Conservation (phyloP, 2,113 vertebrate species). For the Tetrao urogallus region DNA sequence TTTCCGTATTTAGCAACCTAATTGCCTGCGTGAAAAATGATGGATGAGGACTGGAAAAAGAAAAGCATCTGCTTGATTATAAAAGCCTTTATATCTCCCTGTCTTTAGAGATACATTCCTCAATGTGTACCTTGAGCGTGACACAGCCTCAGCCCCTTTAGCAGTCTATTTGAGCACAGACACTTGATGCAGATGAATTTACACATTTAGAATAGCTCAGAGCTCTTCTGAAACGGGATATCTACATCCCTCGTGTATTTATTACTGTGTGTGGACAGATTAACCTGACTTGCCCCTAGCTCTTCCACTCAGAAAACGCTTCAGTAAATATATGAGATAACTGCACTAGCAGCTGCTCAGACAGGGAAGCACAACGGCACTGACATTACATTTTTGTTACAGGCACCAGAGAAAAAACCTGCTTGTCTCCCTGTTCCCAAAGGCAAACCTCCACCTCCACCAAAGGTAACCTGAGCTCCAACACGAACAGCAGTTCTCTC, state of each 20-base stretch:
- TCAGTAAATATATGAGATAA: fast-evolving
- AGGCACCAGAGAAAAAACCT: constrained; percentile 31
- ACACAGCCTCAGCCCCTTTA: neutral
- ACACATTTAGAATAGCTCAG: fast-evolving
- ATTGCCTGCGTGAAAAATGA: fast-evolving
- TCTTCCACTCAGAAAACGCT: neutral
- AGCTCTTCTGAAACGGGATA: neutral
- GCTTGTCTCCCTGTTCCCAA: neutral
- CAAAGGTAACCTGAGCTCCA: neutral
- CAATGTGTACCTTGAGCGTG: fast-evolving
- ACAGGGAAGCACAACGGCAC: neutral
- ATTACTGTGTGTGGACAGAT: fast-evolving
- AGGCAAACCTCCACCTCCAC: constrained; percentile 17
- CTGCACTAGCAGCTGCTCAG: neutral
- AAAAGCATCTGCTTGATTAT: fast-evolving
- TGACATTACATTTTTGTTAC: fast-evolving
- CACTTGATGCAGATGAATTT: fast-evolving
- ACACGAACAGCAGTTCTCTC: fast-evolving
- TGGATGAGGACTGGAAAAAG: neutral
- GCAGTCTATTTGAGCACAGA: fast-evolving
- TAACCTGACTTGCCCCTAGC: neutral
- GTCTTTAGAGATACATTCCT: neutral
- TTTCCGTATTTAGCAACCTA: neutral
- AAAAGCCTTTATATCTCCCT: neutral
- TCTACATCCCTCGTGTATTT: fast-evolving